These are phyloP conservation scores for Lasioglossum lativentre DNA, from an alignment of 2,888 invertebrate genomes.

Conservation along the genomic window DNA sequence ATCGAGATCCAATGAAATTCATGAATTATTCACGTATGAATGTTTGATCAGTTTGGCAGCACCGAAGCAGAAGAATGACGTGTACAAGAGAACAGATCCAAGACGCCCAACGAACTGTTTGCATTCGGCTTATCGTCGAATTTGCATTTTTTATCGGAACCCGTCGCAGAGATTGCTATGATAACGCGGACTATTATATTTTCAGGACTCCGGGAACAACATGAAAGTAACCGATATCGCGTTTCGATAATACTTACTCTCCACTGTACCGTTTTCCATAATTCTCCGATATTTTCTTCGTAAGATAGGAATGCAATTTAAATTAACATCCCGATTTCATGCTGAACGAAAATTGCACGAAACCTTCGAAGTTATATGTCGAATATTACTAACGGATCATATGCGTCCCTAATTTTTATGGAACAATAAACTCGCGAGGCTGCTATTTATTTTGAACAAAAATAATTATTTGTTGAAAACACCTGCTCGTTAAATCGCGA, in stretches of 20 bases:
- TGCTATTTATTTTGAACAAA: background rate
- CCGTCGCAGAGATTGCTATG: background rate
- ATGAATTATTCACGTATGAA: background rate
- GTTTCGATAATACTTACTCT: conserved; percentile 7
- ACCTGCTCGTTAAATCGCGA: background rate
- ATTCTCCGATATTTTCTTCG: background rate
- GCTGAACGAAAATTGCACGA: background rate
- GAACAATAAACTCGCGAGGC: too few species aligned
- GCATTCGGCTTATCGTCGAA: conserved; percentile 1
- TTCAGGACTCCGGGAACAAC: background rate
- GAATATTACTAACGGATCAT: background rate
- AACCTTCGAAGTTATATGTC: background rate
- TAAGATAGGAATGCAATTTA: background rate
- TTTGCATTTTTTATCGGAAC: conserved; percentile 4
- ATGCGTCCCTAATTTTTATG: background rate
- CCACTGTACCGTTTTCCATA: conserved; percentile 6
- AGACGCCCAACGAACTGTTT: background rate
- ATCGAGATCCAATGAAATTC: background rate
- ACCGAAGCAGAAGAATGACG: background rate
- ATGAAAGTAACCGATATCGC: background rate
- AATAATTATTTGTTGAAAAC: background rate
- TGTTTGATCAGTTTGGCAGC: background rate
- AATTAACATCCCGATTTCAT: background rate
- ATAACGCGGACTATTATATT: conserved; percentile 3
- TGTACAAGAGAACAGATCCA: background rate